A percentile compares a stretch with the other conserved stretches of the same genome.
These are phyloP conservation scores for Xenopus petersii DNA, from an alignment of 2,797 vertebrate species.

Conservation along the genomic window DNA sequence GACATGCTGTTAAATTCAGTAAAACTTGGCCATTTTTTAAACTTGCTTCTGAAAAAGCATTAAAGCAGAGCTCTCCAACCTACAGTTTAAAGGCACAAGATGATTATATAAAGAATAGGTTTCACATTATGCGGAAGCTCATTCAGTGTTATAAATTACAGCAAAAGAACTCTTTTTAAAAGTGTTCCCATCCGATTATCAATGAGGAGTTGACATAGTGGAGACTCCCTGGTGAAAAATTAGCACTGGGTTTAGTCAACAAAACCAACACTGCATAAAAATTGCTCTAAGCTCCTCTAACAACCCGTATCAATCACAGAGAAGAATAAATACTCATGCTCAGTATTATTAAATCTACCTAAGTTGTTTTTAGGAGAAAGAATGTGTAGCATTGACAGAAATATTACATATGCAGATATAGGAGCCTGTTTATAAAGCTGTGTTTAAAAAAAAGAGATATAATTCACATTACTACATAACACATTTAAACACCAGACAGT, in stretches of 20 bases:
- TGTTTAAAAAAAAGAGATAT: too few species aligned
- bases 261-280: constrained; percentile 19
- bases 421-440: too few species aligned
- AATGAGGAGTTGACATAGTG: constrained; percentile 30
- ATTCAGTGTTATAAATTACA: constrained; percentile 37
- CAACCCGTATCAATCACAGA: too few species aligned
- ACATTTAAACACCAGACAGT: too few species aligned
- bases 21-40: constrained; percentile 38
- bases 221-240: constrained; percentile 43
- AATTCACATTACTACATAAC: too few species aligned
- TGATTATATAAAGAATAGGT: constrained; percentile 40
- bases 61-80: constrained; percentile 33
- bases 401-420: too few species aligned
- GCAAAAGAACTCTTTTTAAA: constrained; percentile 29
- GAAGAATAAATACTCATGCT: too few species aligned
- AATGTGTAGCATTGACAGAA: too few species aligned
- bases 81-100: constrained; percentile 35
- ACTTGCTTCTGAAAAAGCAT: constrained; percentile 33
- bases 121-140: constrained; percentile 36
- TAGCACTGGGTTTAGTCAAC: constrained; percentile 30
- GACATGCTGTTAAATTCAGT: constrained; percentile 16
- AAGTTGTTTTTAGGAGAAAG: too few species aligned
- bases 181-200: constrained; percentile 40
- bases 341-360: too few species aligned
- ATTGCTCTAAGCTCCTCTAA: too few species aligned